Evolutionary conservation across 2,888 invertebrate species (phyloP).

Genomic region (Aspidiotus rigidus): DNA sequence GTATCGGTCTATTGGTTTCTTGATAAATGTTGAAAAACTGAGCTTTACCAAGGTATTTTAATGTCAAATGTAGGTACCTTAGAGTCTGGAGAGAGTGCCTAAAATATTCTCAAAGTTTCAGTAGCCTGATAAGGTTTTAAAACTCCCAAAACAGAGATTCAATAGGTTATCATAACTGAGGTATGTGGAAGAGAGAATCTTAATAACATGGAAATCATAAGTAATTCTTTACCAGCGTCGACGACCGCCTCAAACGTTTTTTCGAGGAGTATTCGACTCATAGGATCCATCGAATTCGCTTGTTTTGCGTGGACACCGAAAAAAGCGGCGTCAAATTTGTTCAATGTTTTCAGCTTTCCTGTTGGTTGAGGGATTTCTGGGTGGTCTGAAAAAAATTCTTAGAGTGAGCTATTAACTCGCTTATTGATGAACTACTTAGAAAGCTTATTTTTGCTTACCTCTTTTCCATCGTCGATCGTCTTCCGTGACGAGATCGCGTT

Average conservation of each 20-base stretch:
- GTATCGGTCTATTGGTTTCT: too few species aligned
- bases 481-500: conserved; percentile 31
- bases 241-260: conserved; percentile 46
- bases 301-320: conserved; percentile 47
- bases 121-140: too few species aligned
- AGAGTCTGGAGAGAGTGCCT: too few species aligned
- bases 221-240: conserved; percentile 45
- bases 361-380: conserved; percentile 44
- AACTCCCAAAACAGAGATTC: neutral
- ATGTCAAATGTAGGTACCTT: too few species aligned
- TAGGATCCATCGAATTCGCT: conserved; percentile 45
- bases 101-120: too few species aligned
- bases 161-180: neutral
- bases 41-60: too few species aligned
- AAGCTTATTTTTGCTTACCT: neutral
- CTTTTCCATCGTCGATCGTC: neutral
- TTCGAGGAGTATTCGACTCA: conserved; percentile 45
- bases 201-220: neutral
- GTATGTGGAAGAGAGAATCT: neutral
- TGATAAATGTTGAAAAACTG: too few species aligned
- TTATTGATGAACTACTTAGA: too few species aligned
- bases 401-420: too few species aligned
- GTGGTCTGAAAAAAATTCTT: conserved; percentile 41
- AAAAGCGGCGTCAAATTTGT: conserved; percentile 45
- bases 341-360: conserved; percentile 42